Percentiles rank a stretch among this genome's conserved stretches.
Evolutionary conservation across 2,113 vertebrate genomes (phyloP).

Genomic region (Rhadina sibilatrix): DNA sequence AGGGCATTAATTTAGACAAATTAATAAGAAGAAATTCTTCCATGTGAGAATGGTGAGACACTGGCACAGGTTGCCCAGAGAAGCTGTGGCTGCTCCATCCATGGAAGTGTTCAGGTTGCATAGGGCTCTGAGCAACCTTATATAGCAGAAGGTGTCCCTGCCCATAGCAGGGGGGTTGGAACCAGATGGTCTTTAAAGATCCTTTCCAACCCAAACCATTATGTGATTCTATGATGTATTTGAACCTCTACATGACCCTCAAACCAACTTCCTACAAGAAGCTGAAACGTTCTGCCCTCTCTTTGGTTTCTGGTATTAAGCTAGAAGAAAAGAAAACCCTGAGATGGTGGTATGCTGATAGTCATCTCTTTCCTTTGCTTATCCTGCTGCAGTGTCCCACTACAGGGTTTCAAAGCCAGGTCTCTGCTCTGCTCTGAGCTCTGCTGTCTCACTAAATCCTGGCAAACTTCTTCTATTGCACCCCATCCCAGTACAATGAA

Average conservation of each 20-base stretch:
- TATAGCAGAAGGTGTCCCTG: neutral
- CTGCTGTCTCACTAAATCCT: neutral
- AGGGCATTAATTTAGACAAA: neutral
- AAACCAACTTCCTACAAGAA: neutral
- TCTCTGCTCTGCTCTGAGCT: neutral
- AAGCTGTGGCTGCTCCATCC: neutral
- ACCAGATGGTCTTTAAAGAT: neutral
- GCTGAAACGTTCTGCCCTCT: neutral
- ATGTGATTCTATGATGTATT: neutral
- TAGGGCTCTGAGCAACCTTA: neutral
- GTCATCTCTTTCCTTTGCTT: neutral
- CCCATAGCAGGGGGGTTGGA: neutral
- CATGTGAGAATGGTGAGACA: neutral
- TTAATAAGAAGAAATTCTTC: neutral
- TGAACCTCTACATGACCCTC: neutral
- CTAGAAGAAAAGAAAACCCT: neutral
- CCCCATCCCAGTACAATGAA: neutral
- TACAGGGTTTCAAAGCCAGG: neutral
- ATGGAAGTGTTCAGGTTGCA: neutral
- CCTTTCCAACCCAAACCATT: neutral
- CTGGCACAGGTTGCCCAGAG: neutral
- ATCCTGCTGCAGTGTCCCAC: neutral
- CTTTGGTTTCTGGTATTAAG: neutral
- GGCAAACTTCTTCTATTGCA: rapidly evolving
- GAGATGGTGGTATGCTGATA: too few species aligned